Conservation (phyloP, 2,888 invertebrate species). For the Allygus modestus region DNA sequence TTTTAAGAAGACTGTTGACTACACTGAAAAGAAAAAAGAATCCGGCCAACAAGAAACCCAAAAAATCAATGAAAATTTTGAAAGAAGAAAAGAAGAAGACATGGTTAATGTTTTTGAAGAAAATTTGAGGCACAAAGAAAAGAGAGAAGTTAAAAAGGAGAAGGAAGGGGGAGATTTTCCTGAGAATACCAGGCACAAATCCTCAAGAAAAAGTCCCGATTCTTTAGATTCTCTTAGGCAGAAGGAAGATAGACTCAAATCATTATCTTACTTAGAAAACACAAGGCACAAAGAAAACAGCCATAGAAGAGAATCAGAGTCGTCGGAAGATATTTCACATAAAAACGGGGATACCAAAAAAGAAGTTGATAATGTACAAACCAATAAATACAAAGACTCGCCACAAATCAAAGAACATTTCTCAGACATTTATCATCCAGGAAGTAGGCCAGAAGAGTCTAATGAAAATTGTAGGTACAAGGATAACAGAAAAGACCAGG, state of each 20-base stretch:
- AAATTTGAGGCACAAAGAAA: constrained; percentile 70
- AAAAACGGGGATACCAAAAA: constrained; percentile 57
- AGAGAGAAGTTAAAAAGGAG: constrained; percentile 68
- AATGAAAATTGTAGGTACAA: constrained; percentile 47
- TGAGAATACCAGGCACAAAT: constrained; percentile 64
- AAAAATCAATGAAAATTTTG: constrained; percentile 63
- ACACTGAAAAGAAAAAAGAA: constrained; percentile 72
- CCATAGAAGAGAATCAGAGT: constrained; percentile 68
- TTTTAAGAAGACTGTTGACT: constrained; percentile 72
- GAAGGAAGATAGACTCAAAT: constrained; percentile 65
- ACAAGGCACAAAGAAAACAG: constrained; percentile 64
- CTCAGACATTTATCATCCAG: not conserved
- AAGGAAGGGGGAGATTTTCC: constrained; percentile 65
- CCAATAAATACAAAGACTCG: constrained; percentile 34
- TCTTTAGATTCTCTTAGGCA: constrained; percentile 65
- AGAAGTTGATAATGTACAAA: constrained; percentile 19
- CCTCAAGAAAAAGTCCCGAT: constrained; percentile 68
- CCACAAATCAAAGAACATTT: constrained; percentile 6
- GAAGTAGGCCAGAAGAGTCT: constrained; percentile 8
- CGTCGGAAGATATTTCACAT: constrained; percentile 65
- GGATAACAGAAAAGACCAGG: constrained; percentile 46
- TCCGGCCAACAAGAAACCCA: constrained; percentile 60
- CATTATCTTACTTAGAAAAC: constrained; percentile 50
- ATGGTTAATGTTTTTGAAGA: constrained; percentile 71
- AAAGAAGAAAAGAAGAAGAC: constrained; percentile 75